Evolutionary conservation across 2,797 vertebrate species (phyloP).

Genomic region (Alectoris magna): DNA sequence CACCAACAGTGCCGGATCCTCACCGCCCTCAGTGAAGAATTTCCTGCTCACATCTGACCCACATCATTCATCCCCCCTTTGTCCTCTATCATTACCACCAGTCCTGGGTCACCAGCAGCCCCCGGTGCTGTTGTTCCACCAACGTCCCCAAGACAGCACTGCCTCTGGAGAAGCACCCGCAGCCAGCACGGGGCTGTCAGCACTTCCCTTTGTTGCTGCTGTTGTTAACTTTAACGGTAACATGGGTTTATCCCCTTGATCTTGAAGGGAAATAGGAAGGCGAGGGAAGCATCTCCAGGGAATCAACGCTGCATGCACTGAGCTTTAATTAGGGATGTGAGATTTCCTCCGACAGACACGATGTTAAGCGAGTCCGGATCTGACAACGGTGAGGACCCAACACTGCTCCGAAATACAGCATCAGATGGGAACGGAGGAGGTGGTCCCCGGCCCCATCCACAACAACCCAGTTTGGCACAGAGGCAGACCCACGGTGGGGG

Average conservation of each 20-base stretch:
- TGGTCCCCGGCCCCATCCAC: background rate
- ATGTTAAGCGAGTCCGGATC: background rate
- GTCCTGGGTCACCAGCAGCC: background rate
- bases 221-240: background rate
- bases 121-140: fast-evolving
- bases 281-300: background rate
- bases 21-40: background rate
- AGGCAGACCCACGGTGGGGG: background rate
- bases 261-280: background rate
- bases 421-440: background rate
- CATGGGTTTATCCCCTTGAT: constrained; percentile 10
- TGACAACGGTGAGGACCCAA: background rate
- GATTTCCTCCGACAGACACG: background rate
- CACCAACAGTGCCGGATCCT: background rate
- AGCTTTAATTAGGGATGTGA: constrained; percentile 60
- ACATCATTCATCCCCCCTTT: too few species aligned
- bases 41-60: background rate
- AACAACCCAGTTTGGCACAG: fast-evolving
- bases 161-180: background rate
- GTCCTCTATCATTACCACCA: background rate
- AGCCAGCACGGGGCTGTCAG: background rate
- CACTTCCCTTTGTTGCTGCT: background rate
- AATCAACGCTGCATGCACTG: background rate
- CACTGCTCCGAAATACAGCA: fast-evolving
- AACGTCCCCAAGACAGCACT: fast-evolving